Percentiles rank a stretch among this genome's conserved stretches.
phyloP scores from a whole-genome alignment of 2,888 invertebrate genomes.

The Drepana falcataria region DNA sequence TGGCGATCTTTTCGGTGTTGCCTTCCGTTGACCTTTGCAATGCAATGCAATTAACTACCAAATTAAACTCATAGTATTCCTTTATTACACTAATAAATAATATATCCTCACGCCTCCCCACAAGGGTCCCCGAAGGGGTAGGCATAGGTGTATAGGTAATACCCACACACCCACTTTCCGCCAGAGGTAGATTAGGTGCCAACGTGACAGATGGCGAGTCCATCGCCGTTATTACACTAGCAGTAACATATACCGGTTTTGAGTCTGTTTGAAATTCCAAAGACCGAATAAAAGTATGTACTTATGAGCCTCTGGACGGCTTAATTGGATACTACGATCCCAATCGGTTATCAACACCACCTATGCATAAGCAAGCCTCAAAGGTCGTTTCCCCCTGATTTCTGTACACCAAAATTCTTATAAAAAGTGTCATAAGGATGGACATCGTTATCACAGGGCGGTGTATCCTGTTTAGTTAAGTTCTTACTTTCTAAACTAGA shows the following conservation, averaged over 20 bases:
- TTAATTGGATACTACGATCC: constrained; percentile 2
- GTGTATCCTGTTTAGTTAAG: constrained; percentile 64
- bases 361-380: constrained; percentile 11
- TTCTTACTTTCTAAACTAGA: constrained; percentile 53
- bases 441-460: constrained; percentile 56
- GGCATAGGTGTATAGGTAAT: too few relatives aligned
- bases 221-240: background rate
- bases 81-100: background rate
- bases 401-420: constrained; percentile 33
- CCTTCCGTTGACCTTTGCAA: background rate
- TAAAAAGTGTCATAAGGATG: constrained; percentile 44
- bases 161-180: too few relatives aligned
- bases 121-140: too few relatives aligned
- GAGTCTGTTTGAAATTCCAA: background rate
- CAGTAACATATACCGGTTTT: background rate
- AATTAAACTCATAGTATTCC: background rate
- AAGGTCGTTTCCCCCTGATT: constrained; percentile 35
- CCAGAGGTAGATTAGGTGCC: too few relatives aligned
- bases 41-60: background rate
- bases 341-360: constrained; percentile 1
- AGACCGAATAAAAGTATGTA: too few relatives aligned
- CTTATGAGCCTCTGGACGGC: background rate
- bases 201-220: too few relatives aligned
- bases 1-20: background rate
- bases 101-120: too few relatives aligned